Base-by-base conservation (phyloP, 2,797 vertebrate species). In the Sebastes cheni region DNA sequence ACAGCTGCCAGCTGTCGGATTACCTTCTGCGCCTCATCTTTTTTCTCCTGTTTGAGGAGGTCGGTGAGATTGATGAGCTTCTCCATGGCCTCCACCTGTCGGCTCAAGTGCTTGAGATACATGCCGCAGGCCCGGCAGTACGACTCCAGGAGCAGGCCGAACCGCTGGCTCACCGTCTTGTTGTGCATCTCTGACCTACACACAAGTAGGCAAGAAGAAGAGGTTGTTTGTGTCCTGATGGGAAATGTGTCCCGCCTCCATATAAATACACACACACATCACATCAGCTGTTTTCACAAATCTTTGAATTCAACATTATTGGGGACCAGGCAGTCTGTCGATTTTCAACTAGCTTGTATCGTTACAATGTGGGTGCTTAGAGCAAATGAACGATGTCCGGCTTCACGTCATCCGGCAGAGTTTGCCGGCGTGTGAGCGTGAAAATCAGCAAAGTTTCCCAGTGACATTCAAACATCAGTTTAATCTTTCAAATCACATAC, bases 161-260 rank as follows among this genome's bases (percentile, higher is more conserved):
- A 99, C 70, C 98, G 97, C 92, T 99, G 98, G 91, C 98, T 99
- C 76, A 99, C 98, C 1, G 98, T 99, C 95, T 99, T 99, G 94
- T 98, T 99, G 96, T 99, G 98, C 98, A 99, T 99, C 95, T 99
- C 98, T 73, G 98, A 99, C 93, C 98, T 99, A 75, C n/a, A 58
- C 8, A 80, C 7, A 72, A 3, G 4, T 3, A 73, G 11, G 16
- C 6, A 30, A 7, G 64, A 29, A 34, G 6, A 6, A 32, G 29
- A 50, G 23, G 4, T 18, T 29, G 46, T 58, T 25, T 59, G 42
- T 36, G 20, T 62, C 16, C 27, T 25, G 12, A 27, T 29, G 29
- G 18, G 42, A 79, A 83, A 78, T 54, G 58, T 25, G 6, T 14
- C 16, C 29, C 72, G 18, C 36, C 4, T 34, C 46, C 5, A 11